Evolutionary conservation across 2,797 vertebrate species (phyloP), one percentile per base, ranked within the genome.

Genomic region (Sciurus carolinensis): DNA sequence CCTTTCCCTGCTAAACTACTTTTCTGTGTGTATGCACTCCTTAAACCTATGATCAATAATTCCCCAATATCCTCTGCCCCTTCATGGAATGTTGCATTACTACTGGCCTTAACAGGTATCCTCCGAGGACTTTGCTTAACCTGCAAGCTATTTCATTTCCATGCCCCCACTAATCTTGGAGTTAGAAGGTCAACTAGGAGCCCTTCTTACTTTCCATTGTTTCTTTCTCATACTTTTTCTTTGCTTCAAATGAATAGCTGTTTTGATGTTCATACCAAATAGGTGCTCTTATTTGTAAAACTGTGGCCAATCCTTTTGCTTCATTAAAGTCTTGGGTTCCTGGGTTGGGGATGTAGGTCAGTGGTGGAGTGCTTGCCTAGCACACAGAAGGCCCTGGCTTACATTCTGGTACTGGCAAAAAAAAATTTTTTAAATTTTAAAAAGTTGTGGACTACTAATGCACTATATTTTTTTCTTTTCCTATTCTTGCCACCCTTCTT

Each of bases 251-350:
- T 12, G 33, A 91, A 17, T 13, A 54, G 52, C 24, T 91, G 22
- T 64, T 72, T 39, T 57, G 33, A 72, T 71, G 28, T 22, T 80
- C 15, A 62, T 50, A 52, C 1, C 52, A 59, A 84, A 77, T 72
- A 22, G 54, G 17, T 80, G 30, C 44, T 72, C 11, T 95, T n/a
- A 39, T 86, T n/a, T 86, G 52, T 24, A 80, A 94, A 85, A 80
- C 17, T 72, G 44, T 42, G 50, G 17, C 76, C 67, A 42, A 10
- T 44, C 24, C 33, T 88, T 59, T 59, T 59, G 6, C 57, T 33
- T 64, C 10, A 73, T 30, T 86, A 47, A 92, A 59, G 20, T 59
- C 7, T 1, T 59, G 57, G 22, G 24, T 20, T 24, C 22, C 57
- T 59, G 22, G 7, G 15, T 18, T 59, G 57, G 57, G 57, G 57